Evolutionary conservation across 1,140 invertebrate genomes (phyloP).

Genomic region (Halyomorpha halys): DNA sequence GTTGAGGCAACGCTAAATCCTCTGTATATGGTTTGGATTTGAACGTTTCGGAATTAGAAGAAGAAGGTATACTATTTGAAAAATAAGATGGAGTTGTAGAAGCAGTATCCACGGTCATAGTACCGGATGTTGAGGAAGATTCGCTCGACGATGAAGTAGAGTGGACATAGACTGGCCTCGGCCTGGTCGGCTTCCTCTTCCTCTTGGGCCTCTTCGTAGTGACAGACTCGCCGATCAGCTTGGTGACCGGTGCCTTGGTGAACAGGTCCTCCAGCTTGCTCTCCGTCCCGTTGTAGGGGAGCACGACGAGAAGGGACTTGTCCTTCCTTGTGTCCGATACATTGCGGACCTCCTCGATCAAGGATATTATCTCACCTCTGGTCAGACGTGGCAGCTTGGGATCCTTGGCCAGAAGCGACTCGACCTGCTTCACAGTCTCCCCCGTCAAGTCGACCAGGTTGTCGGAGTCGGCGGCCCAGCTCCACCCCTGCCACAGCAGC

Average conservation of each 20-base stretch:
- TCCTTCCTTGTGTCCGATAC: neutral
- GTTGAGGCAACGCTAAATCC: constrained; percentile 1
- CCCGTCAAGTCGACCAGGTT: neutral
- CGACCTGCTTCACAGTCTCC: constrained; percentile 47
- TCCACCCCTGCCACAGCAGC: neutral
- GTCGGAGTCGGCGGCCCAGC: neutral
- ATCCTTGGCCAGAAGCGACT: constrained; percentile 44
- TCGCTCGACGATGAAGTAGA: constrained; percentile 22
- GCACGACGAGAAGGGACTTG: constrained; percentile 41
- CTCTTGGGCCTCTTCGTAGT: constrained; percentile 20
- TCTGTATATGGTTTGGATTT: neutral
- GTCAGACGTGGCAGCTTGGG: constrained; percentile 44
- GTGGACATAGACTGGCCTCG: constrained; percentile 28
- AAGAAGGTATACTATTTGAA: neutral
- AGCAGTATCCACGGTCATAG: neutral
- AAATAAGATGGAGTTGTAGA: neutral
- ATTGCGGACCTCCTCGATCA: constrained; percentile 36
- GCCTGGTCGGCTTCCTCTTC: constrained; percentile 20
- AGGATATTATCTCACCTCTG: constrained; percentile 45
- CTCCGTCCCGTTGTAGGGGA: constrained; percentile 42
- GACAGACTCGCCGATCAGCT: constrained; percentile 35
- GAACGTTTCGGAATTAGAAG: neutral
- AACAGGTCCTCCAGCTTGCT: constrained; percentile 40
- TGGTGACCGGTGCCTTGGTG: constrained; percentile 43
- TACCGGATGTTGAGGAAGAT: neutral